Conservation (phyloP, 2,888 invertebrate genomes). For the Augochlorella aurata region DNA sequence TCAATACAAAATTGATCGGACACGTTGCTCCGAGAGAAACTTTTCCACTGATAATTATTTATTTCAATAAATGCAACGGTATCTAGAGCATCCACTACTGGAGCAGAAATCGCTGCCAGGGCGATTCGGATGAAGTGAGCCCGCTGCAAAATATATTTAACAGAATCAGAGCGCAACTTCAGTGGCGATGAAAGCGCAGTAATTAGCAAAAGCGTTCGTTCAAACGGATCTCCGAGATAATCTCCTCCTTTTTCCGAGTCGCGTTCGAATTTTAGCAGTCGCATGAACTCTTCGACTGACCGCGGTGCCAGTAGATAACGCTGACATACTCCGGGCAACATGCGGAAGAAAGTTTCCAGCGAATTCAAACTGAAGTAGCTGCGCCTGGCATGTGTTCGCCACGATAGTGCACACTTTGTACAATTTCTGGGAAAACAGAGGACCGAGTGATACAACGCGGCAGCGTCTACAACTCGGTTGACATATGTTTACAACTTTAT, state of each 20-base stretch:
- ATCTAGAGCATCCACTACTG: not conserved
- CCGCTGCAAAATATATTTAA: not conserved
- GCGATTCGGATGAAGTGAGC: not conserved
- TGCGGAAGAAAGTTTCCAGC: not conserved
- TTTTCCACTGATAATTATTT: not conserved
- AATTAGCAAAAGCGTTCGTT: too few relatives aligned
- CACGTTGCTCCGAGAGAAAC: not conserved
- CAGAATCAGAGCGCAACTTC: too few relatives aligned
- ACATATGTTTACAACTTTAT: not conserved
- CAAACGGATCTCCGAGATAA: too few relatives aligned
- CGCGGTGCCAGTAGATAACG: not conserved
- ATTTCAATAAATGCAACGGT: not conserved
- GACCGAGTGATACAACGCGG: not conserved
- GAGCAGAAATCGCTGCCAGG: not conserved
- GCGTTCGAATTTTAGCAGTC: not conserved
- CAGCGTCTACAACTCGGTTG: not conserved
- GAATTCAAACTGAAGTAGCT: not conserved
- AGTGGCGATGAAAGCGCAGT: too few relatives aligned
- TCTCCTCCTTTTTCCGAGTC: too few relatives aligned
- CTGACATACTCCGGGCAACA: not conserved
- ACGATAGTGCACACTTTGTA: not conserved
- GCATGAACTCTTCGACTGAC: not conserved
- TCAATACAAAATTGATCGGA: not conserved
- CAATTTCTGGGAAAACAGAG: not conserved
- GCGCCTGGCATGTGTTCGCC: not conserved